A percentile compares a stretch with the other conserved stretches of the same genome.
Evolutionary conservation across 2,888 invertebrate genomes (phyloP).

Genomic region (Catonia carolina): DNA sequence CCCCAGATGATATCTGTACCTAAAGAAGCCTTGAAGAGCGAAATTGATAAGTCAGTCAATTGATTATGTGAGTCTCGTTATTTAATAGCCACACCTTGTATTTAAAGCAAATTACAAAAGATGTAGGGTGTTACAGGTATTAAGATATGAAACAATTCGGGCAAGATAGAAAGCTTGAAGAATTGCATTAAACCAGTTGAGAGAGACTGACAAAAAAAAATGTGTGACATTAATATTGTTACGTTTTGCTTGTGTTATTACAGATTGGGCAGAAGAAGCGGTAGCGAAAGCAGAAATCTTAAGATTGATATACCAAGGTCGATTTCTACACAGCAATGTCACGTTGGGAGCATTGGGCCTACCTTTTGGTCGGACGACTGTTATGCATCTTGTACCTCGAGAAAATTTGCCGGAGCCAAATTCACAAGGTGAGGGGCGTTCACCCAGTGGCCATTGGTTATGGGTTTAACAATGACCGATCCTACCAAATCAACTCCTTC

Average conservation of each 20-base stretch:
- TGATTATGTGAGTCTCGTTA: no score
- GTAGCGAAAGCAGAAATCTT: slow-evolving; percentile 96
- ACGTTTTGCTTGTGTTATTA: slow-evolving; percentile 48
- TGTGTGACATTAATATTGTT: no score
- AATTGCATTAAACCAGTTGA: no score
- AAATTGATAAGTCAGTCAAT: no score
- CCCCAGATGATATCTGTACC: no score
- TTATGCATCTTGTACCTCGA: slow-evolving; percentile 99
- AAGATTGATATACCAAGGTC: slow-evolving; percentile 98
- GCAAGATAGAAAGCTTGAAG: no score
- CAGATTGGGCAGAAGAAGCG: slow-evolving; percentile 95
- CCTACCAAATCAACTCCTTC: not conserved
- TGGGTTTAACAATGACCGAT: slow-evolving; percentile 9
- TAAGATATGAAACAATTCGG: no score
- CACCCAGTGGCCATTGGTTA: slow-evolving; percentile 21
- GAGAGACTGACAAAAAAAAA: no score
- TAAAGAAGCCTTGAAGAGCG: no score
- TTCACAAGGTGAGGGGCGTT: slow-evolving; percentile 68
- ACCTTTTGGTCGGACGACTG: slow-evolving; percentile 95
- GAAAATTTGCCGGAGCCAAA: slow-evolving; percentile 99
- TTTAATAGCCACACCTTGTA: no score
- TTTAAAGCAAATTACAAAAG: no score
- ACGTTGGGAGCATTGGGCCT: slow-evolving; percentile 95
- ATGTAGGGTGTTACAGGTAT: no score
- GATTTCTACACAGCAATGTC: slow-evolving; percentile 98